A percentile compares a stretch with the other conserved stretches of the same genome.
These are phyloP conservation scores for Lycaena phlaeas DNA, from an alignment of 2,888 invertebrate species.

Conservation along the genomic window DNA sequence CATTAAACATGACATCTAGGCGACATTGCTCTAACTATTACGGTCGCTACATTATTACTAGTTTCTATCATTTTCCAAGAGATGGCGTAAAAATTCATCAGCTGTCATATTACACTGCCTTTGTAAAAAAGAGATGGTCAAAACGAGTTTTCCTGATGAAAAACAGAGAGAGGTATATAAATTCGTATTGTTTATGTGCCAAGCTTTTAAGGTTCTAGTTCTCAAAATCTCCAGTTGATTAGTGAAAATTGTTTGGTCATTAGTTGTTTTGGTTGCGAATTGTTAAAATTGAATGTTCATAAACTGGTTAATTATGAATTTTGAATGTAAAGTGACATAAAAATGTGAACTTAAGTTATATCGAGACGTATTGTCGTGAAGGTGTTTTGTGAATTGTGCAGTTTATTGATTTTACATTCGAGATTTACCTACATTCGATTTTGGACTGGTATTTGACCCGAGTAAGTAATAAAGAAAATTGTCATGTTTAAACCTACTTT, in stretches of 20 bases:
- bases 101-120: background rate
- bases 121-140: background rate
- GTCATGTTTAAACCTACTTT: background rate
- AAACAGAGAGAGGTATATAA: constrained; percentile 6
- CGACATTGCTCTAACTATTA: background rate
- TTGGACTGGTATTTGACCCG: background rate
- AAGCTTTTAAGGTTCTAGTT: constrained; percentile 1
- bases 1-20: background rate
- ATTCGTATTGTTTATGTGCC: constrained; percentile 2
- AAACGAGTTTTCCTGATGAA: background rate
- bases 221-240: constrained; percentile 3
- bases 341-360: background rate
- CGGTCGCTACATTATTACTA: background rate
- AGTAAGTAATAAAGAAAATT: constrained; percentile 3
- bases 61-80: background rate
- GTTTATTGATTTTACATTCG: constrained; percentile 1
- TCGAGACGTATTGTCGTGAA: background rate
- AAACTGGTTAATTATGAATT: background rate
- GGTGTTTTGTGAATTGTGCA: constrained; percentile 1
- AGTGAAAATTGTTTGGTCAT: background rate
- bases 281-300: background rate
- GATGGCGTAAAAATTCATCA: background rate
- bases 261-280: background rate
- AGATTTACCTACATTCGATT: background rate
- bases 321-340: constrained; percentile 1